Conservation (phyloP, 2,113 vertebrate species). For the Antidorcas marsupialis region DNA sequence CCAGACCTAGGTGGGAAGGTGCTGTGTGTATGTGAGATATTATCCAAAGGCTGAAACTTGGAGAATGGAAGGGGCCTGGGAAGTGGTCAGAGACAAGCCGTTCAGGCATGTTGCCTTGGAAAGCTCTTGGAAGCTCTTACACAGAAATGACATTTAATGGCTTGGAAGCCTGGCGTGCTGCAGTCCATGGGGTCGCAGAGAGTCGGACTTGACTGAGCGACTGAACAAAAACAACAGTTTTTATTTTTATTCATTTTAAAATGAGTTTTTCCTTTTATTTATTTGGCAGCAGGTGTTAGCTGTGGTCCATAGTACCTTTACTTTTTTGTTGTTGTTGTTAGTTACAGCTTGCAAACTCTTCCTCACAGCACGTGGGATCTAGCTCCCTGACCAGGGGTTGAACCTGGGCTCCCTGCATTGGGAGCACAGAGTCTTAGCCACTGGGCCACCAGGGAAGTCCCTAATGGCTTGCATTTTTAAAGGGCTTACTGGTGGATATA, state of each 20-base stretch:
- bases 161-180: background rate
- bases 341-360: background rate
- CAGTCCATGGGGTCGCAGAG: background rate
- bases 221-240: background rate
- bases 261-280: background rate
- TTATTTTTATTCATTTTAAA: background rate
- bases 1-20: background rate
- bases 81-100: background rate
- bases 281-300: background rate
- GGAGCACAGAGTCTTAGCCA: background rate
- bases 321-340: background rate
- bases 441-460: background rate
- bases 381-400: background rate
- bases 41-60: background rate
- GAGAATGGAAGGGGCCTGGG: background rate
- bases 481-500: background rate
- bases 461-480: background rate
- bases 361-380: background rate
- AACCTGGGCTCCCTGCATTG: background rate
- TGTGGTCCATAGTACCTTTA: background rate
- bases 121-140: background rate
- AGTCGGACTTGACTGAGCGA: background rate
- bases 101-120: background rate
- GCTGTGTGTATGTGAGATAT: background rate
- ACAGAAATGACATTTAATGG: background rate